Evolutionary conservation across 2,888 invertebrate genomes (phyloP), one percentile per base, ranked within the genome.

Genomic region (Odontomyia ornata): DNA sequence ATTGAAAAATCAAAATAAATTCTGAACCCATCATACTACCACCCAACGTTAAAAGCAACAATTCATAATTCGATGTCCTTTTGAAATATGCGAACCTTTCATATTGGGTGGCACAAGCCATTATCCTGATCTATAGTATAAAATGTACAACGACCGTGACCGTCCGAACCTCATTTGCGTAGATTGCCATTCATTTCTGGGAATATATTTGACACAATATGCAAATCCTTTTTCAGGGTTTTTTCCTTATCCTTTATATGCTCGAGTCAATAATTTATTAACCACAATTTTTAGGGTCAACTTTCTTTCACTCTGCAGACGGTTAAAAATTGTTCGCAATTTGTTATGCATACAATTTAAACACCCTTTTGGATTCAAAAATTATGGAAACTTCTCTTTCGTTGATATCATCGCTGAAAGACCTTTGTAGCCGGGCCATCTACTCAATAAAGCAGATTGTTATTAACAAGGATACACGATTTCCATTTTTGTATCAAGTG

Each of bases 321-420:
- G 76, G 77, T 76, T 77, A 75, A 77, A 76, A 75, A 78, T 77
- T 62, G 76, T 67, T 76, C 46, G 60, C 77, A 78, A 78, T 78
- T 79, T 77, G 77, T 79, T 78, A 78, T 79, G 57, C 77, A 77
- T 77, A 78, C 77, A 79, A 75, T 77, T 78, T 75, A 46, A 71
- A 77, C 75, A 75, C 77, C 77, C 79, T 69, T 79, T 79, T 11
- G 30, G 28, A 18, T 60, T 21, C 28, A 18, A 60, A 69, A 69
- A 25, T 77, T 69, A 78, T 75, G 75, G 77, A 75, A 25, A 21
- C 57, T 60, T 46, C 60, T 46, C 47, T 72, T 71, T 60, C 30
- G 30, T 36, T 43, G 43, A 11, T 64, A 47, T 64, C 57, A 28
- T 75, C 28, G 21, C 11, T 18, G 43, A 7, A 30, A 18, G 27